Conservation (phyloP, 2,113 vertebrate species). For the Entomyzon cyanotis region DNA sequence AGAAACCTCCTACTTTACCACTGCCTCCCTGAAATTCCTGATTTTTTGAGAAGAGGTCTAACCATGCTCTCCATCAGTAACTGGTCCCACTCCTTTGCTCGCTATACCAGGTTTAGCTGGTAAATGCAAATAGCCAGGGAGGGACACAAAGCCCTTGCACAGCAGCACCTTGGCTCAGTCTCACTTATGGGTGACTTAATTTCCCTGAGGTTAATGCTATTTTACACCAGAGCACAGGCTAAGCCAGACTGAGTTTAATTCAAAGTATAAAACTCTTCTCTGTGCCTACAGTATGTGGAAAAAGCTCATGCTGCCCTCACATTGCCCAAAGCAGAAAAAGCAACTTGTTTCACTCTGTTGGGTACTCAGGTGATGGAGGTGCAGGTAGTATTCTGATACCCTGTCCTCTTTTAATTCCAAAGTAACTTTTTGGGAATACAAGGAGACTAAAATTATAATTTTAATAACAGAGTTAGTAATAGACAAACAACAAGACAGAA, state of each 20-base stretch:
- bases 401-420: background rate
- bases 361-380: background rate
- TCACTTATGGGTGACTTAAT: background rate
- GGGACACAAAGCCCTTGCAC: background rate
- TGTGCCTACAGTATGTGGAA: background rate
- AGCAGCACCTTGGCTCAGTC: background rate
- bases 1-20: background rate
- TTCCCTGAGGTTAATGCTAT: background rate
- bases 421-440: background rate
- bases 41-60: background rate
- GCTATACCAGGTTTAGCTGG: background rate
- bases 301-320: background rate
- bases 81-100: background rate
- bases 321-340: background rate
- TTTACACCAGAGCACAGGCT: background rate
- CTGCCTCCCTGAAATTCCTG: background rate
- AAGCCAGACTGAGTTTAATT: background rate
- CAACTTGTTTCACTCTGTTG: background rate
- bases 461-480: background rate
- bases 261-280: background rate
- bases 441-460: background rate
- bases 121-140: background rate
- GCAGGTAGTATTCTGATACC: fast-evolving
- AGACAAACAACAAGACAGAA: background rate
- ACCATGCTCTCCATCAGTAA: background rate